Percentiles rank a stretch among this genome's conserved stretches.
phyloP scores from a whole-genome alignment of 2,888 invertebrate genomes.

The Drosophila peninsularis region DNA sequence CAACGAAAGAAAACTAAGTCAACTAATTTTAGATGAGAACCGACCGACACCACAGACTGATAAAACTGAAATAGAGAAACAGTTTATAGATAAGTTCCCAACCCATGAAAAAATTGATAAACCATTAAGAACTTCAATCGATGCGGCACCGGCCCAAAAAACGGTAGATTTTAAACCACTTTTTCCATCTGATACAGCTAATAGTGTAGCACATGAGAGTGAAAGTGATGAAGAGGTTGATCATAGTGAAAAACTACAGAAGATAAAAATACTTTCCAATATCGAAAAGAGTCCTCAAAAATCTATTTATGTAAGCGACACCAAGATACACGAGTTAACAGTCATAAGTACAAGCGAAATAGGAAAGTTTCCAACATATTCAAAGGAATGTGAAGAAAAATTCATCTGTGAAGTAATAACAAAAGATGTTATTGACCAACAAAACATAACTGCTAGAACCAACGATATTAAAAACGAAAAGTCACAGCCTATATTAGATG shows the following conservation, averaged over 20 bases:
- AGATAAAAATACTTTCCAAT: slow-evolving; percentile 28
- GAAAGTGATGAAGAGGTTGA: slow-evolving; percentile 67
- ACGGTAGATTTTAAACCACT: slow-evolving; percentile 6
- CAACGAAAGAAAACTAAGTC: slow-evolving; percentile 53
- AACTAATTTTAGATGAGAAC: slow-evolving; percentile 29
- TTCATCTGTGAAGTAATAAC: background rate
- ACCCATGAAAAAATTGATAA: slow-evolving; percentile 10
- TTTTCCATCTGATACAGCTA: slow-evolving; percentile 46
- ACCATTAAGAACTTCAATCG: background rate
- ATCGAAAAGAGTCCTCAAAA: slow-evolving; percentile 1
- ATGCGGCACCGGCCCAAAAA: slow-evolving; percentile 17
- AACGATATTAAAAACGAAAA: background rate
- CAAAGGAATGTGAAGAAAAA: background rate
- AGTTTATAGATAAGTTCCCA: slow-evolving; percentile 53
- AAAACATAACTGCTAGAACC: too few species aligned
- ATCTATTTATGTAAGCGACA: background rate
- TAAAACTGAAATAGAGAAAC: background rate
- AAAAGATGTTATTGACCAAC: too few species aligned
- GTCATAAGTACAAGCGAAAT: background rate
- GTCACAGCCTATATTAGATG: background rate
- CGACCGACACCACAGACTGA: slow-evolving; percentile 12
- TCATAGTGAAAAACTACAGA: slow-evolving; percentile 8
- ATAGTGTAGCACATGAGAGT: slow-evolving; percentile 34
- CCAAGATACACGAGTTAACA: background rate
- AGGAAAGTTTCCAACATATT: slow-evolving; percentile 44